These are phyloP conservation scores for Elaeidobius kamerunicus DNA, from an alignment of 2,888 invertebrate species.

Conservation along the genomic window DNA sequence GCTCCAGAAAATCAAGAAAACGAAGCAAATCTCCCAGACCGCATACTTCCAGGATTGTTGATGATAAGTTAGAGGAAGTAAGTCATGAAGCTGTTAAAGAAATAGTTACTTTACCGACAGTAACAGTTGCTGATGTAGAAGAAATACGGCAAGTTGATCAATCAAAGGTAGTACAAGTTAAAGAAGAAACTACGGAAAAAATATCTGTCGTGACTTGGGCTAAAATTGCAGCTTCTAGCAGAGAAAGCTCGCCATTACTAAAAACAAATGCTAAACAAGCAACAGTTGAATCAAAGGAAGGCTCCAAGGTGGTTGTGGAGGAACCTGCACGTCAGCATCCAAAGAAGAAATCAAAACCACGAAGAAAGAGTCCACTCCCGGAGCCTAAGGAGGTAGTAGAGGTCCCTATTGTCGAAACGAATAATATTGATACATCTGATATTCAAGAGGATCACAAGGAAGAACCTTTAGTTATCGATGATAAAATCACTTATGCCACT, in stretches of 20 bases:
- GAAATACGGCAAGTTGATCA: background rate
- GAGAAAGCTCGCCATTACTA: slow-evolving; percentile 27
- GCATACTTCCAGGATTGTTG: background rate
- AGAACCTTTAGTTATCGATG: no score
- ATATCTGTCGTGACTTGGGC: slow-evolving; percentile 22
- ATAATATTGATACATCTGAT: background rate
- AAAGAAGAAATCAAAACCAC: slow-evolving; percentile 19
- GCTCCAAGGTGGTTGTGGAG: background rate
- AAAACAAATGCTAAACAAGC: background rate
- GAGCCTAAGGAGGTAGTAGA: background rate
- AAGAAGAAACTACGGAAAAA: slow-evolving; percentile 3
- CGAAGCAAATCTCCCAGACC: slow-evolving; percentile 29
- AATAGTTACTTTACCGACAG: no score
- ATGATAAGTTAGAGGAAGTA: background rate
- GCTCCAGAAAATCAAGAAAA: slow-evolving; percentile 33
- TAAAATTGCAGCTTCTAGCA: slow-evolving; percentile 27
- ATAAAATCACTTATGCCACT: slow-evolving; percentile 17
- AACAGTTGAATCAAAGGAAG: slow-evolving; percentile 1
- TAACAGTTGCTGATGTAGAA: background rate
- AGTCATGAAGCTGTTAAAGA: background rate
- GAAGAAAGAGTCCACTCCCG: slow-evolving; percentile 19
- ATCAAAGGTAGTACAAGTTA: background rate
- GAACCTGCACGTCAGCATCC: background rate
- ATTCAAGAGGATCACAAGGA: background rate
- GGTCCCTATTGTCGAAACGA: background rate